Evolutionary conservation across 1,140 invertebrate genomes (phyloP), one percentile per base, ranked within the genome.

Genomic region (Halyomorpha halys): DNA sequence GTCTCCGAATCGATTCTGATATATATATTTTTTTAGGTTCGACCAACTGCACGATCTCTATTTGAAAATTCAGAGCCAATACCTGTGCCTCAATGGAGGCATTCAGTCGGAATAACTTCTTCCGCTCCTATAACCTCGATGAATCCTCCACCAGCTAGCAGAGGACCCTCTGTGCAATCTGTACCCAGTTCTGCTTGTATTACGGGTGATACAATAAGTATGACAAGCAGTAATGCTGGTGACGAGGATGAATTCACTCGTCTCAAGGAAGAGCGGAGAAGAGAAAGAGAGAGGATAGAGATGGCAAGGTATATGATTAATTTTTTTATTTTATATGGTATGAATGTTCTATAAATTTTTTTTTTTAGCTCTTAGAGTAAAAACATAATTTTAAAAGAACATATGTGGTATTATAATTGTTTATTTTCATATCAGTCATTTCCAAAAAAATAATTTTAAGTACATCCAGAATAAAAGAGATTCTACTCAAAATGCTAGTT

Each of bases 171-270:
- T 59, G 21, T 59, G 15, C 21, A 59, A 6, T 59, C 27, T 59
- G 21, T 59, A 5, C 27, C 54, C 11, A 59, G 27, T 6, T 59
- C 27, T 25, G 27, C 34, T 44, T 61, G 27, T 6, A 14, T 61
- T 14, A n/a, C 44, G 6, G 34, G 34, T 39, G 34, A 39, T 21
- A 53, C 44, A 19, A 1, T 53, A 18, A 25, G 15, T 44, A 21
- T 63, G 13, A 59, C 56, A 1, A 65, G 65, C 15, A 63, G 64
- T 23, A 67, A 65, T 5, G 60, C 53, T 23, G 65, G 65, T 3
- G 56, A 65, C 14, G 66, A 65, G 59, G 70, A 71, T 53, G 70
- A 71, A 64, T 71, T 71, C 45, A 63, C 66, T 14, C 64, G 65
- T 25, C 56, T 71, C 27, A 70, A 70, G 54, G 59, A 62, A n/a